Evolutionary conservation across 2,888 invertebrate genomes (phyloP), one percentile per base, ranked within the genome.

Genomic region (Limnephilus rhombicus): DNA sequence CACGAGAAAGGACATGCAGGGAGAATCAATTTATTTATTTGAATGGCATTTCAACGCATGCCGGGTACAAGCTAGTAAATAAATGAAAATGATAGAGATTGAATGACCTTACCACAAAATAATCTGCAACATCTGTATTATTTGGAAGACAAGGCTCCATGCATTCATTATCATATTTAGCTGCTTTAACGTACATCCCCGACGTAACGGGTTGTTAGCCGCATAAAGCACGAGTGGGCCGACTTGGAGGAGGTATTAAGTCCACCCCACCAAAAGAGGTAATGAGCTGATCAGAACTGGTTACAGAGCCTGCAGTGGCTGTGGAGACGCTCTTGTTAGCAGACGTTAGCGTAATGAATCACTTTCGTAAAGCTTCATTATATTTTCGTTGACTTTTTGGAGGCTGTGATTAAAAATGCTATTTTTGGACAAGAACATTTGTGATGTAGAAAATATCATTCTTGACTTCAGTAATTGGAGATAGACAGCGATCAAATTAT

Each of bases 81-180:
- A 68, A 24, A 68, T 68, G 5, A 68, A 68, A 18, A 68, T 68
- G 53, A 68, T 18, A n/a, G 24, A 68, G 7, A 9, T n/a, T 7
- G 68, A 68, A 24, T 7, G 7, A 24, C 5, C 4, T 24, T 18
- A 15, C 13, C 4, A 53, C 24, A 1, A 68, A 68, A n/a, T 68
- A 68, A 24, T 68, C 24, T 68, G 68, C 5, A n/a, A 2, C n/a
- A 68, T 68, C 5, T 24, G n/a, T 24, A n/a, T 68, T 68, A 68
- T 68, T 68, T 68, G 24, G 68, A 68, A 68, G 68, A n/a, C 68
- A 68, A 24, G n/a, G 9, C n/a, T 68, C n/a, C 68, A 24, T 68
- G 68, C 68, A 68, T 68, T 68, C 68, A 68, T 68, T 68, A 68
- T n/a, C 68, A 68, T 68, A 68, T 68, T 68, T 68, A 68, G 68